Evolutionary conservation across 2,797 vertebrate species (phyloP), one percentile per base, ranked within the genome.

Genomic region (Acanthopagrus latus): DNA sequence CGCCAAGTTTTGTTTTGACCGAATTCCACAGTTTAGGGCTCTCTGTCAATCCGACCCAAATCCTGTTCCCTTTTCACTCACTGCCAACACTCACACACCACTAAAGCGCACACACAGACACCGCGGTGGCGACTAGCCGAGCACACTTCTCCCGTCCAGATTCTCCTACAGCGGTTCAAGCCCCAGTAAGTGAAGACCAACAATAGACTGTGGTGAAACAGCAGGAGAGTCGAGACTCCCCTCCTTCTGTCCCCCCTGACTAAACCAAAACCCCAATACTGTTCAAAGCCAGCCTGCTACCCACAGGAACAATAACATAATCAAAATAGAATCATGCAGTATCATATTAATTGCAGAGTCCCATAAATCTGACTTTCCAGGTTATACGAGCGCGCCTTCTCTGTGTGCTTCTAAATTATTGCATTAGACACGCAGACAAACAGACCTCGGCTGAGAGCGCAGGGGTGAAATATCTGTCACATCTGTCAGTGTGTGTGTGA

Each of bases 291-390:
- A 76, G 64, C 47, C 16, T 64, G 58, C 76, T 63, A 68, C 77
- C 86, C 90, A 73, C 75, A 82, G 64, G 43, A 89, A 83, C 67
- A 87, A 84, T 82, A 89, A 92, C 81, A 85, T 71, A 83, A 82
- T 90, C 82, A 88, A 90, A 92, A 92, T 47, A 92, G 74, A 85
- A 89, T 90, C 71, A 90, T 89, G 74, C 71, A 50, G 80, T 86
- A 86, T 91, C 63, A 78, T 81, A 92, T 93, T 86, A 92, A 93
- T 89, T 81, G 79, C 76, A 76, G 38, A 72, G 64, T 62, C 73
- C 67, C 47, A 73, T 76, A 84, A 84, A 90, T 83, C 77, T 69
- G 71, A 76, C 59, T 86, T 74, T 79, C 25, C 65, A 68, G 77
- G 83, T 86, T 81, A 78, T 71, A 68, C 23, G 77, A 83, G 83